Percentiles rank a stretch among this genome's conserved stretches.
These are phyloP conservation scores for Parazoanthus atlanticus DNA, from an alignment of 92 coral and sea anemone genomes.

Conservation along the genomic window DNA sequence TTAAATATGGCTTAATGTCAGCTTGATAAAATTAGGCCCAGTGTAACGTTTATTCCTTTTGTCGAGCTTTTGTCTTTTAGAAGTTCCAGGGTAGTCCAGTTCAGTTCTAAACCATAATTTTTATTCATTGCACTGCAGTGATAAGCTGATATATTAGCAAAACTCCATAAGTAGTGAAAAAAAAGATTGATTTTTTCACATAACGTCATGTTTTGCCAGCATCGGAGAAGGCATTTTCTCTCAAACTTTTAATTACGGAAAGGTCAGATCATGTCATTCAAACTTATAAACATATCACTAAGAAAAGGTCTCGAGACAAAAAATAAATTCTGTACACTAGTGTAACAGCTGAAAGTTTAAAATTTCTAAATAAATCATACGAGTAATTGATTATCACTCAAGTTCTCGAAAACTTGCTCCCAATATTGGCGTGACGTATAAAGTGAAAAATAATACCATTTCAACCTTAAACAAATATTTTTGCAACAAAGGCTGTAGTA, in stretches of 20 bases:
- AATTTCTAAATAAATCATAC: not conserved
- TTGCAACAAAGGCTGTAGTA: not conserved
- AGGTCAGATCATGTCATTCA: not conserved
- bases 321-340: not conserved
- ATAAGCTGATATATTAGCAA: not conserved
- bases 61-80: not conserved
- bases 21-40: not conserved
- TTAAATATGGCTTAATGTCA: not conserved
- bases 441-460: not conserved
- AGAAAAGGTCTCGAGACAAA: not conserved
- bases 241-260: not conserved
- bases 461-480: constrained; percentile 13
- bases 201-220: no score
- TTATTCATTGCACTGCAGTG: not conserved
- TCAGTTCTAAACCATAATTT: not conserved
- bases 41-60: not conserved
- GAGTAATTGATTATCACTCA: not conserved
- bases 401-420: not conserved
- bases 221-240: not conserved
- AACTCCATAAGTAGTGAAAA: not conserved
- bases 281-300: not conserved
- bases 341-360: not conserved
- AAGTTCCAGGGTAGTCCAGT: not conserved
- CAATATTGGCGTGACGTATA: not conserved
- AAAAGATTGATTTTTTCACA: not conserved